phyloP scores from a whole-genome alignment of 2,113 vertebrate genomes.

The Cygnus atratus region DNA sequence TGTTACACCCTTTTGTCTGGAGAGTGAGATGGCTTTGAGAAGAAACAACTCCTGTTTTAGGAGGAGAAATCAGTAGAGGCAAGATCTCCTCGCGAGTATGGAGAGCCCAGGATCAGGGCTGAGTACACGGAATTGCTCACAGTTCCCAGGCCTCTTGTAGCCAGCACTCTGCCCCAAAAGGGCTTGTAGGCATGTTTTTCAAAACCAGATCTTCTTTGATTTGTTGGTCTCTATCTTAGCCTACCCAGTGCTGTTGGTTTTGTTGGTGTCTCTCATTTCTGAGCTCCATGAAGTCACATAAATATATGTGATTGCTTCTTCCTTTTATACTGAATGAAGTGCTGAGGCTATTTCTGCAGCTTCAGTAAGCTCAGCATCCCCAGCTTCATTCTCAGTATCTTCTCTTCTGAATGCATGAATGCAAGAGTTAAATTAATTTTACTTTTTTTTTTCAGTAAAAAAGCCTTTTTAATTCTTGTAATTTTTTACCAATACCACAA shows the following conservation, averaged over 20 bases:
- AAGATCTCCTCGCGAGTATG: background rate
- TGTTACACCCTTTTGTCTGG: background rate
- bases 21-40: background rate
- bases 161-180: background rate
- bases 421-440: slow-evolving; percentile 19
- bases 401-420: background rate
- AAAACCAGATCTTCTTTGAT: background rate
- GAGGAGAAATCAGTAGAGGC: background rate
- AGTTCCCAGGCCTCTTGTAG: background rate
- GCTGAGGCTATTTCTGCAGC: background rate
- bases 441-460: slow-evolving; percentile 43
- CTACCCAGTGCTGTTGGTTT: background rate
- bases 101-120: background rate
- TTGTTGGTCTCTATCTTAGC: background rate
- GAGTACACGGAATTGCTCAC: background rate
- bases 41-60: background rate
- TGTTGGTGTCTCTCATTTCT: background rate
- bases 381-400: background rate
- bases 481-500: background rate
- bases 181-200: background rate
- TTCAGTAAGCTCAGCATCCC: background rate
- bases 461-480: background rate
- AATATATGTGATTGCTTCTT: background rate
- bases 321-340: background rate
- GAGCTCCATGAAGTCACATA: background rate